Percentiles rank a stretch among this genome's conserved stretches.
Evolutionary conservation across 2,113 vertebrate genomes (phyloP).

Genomic region (Felis catus): F.catus_Fca126_mat1.0 CM031414.1:90216001-90216500

Average conservation of each 20-base stretch:
- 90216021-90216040: neutral
- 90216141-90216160: conserved; percentile 55
- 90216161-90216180: conserved; percentile 62
- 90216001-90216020: neutral
- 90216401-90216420: neutral
- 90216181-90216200: conserved; percentile 56
- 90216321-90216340: neutral
- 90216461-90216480: neutral
- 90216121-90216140: conserved; percentile 17
- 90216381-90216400: neutral
- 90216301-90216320: neutral
- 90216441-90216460: neutral
- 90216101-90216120: conserved; percentile 41
- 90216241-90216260: neutral
- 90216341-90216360: neutral
- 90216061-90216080: neutral
- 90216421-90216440: neutral
- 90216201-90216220: conserved; percentile 53
- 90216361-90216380: neutral
- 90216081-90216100: neutral
- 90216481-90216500: neutral
- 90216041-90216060: neutral
- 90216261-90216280: neutral
- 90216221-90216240: conserved; percentile 30
- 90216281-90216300: neutral